These are phyloP conservation scores for Mactromeris polynyma DNA, from an alignment of 2,888 invertebrate genomes.

Conservation along the genomic window DNA sequence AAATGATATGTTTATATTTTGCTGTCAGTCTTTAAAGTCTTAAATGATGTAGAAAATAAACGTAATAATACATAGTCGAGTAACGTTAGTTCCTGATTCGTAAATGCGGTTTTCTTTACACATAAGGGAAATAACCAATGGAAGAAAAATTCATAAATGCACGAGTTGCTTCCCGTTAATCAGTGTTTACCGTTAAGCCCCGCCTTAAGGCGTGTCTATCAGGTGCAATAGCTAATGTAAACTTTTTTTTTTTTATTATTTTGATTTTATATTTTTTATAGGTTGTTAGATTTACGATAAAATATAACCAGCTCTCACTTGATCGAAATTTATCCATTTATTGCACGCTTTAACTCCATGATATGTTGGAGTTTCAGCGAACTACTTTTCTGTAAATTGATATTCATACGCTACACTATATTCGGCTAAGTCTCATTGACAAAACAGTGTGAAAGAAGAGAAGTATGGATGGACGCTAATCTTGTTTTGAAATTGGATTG, in stretches of 20 bases:
- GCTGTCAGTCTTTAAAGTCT: no score
- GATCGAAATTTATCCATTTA: neutral
- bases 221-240: neutral
- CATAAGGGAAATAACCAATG: neutral
- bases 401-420: neutral
- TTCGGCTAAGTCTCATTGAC: constrained; percentile 4
- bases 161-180: neutral
- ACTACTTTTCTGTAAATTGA: neutral
- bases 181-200: neutral
- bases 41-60: no score
- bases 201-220: constrained; percentile 4
- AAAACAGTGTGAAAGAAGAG: constrained; percentile 7
- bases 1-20: no score
- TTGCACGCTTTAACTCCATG: neutral
- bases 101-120: no score
- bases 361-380: neutral
- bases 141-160: neutral
- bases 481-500: constrained; percentile 8
- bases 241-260: neutral
- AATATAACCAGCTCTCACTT: neutral
- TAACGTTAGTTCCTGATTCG: no score
- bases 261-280: neutral
- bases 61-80: no score
- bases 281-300: neutral
- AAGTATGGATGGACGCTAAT: constrained; percentile 6